These are phyloP conservation scores for Poecilobothrus nobilitatus DNA, from an alignment of 2,888 invertebrate genomes.

Conservation along the genomic window DNA sequence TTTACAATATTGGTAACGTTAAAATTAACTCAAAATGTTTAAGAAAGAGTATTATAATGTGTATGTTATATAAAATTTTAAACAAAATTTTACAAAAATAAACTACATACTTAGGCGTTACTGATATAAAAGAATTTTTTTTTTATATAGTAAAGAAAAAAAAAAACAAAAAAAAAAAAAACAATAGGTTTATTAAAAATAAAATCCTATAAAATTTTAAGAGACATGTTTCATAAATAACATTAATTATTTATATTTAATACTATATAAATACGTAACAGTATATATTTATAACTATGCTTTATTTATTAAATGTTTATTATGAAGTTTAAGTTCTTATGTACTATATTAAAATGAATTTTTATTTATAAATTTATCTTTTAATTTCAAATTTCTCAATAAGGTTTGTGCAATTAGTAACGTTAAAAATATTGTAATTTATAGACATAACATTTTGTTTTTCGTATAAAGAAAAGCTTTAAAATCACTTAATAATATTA, in stretches of 20 bases:
- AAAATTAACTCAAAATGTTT: no score
- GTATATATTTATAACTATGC: not conserved
- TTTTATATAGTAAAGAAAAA: no score
- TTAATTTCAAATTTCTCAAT: not conserved
- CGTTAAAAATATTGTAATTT: not conserved
- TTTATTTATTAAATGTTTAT: not conserved
- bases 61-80: no score
- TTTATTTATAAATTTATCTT: not conserved
- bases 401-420: slow-evolving; percentile 1
- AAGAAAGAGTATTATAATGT: no score
- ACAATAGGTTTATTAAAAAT: not conserved
- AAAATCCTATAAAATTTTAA: not conserved
- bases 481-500: no score
- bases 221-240: not conserved
- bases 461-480: not conserved
- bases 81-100: no score
- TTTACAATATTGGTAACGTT: no score
- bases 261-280: not conserved
- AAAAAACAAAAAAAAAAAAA: not conserved
- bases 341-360: not conserved
- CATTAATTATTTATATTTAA: not conserved
- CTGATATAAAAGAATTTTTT: no score
- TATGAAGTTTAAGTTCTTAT: not conserved
- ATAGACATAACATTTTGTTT: not conserved
- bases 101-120: no score